A percentile compares a stretch with the other conserved stretches of the same genome.
phyloP scores from a whole-genome alignment of 2,113 vertebrate genomes.

The Glaucidium brasilianum region DNA sequence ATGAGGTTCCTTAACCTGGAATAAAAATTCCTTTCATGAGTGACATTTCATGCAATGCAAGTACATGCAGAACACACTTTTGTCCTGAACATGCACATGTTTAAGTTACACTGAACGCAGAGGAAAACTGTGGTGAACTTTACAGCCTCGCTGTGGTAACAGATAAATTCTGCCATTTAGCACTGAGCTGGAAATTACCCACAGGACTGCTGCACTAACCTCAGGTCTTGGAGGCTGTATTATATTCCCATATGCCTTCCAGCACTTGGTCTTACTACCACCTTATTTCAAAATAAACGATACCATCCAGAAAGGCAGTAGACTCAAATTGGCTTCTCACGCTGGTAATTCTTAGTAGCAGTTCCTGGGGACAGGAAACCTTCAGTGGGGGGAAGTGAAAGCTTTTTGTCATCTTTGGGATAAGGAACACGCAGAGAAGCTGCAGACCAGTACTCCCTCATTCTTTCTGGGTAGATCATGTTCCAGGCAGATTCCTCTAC shows the following conservation, averaged over 20 bases:
- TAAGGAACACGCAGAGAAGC: not conserved
- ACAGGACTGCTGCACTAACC: not conserved
- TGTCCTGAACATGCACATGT: not conserved
- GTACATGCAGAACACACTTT: not conserved
- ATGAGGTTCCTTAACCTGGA: not conserved
- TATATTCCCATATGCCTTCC: not conserved
- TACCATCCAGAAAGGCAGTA: not conserved
- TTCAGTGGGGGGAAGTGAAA: not conserved
- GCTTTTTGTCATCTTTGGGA: not conserved
- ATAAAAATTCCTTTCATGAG: not conserved
- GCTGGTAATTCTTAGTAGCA: not conserved
- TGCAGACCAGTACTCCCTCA: not conserved
- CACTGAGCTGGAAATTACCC: not conserved
- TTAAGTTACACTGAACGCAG: not conserved
- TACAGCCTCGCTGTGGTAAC: rapidly evolving
- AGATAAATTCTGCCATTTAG: not conserved
- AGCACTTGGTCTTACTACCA: not conserved
- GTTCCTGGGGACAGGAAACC: not conserved
- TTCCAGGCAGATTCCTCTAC: not conserved
- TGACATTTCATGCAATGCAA: rapidly evolving
- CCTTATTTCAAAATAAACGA: not conserved
- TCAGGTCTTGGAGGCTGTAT: not conserved
- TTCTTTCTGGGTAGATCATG: not conserved
- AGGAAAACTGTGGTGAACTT: not conserved
- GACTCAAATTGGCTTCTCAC: not conserved